These are phyloP conservation scores for Desoria tigrina DNA, from an alignment of 2,888 invertebrate genomes.

Conservation along the genomic window DNA sequence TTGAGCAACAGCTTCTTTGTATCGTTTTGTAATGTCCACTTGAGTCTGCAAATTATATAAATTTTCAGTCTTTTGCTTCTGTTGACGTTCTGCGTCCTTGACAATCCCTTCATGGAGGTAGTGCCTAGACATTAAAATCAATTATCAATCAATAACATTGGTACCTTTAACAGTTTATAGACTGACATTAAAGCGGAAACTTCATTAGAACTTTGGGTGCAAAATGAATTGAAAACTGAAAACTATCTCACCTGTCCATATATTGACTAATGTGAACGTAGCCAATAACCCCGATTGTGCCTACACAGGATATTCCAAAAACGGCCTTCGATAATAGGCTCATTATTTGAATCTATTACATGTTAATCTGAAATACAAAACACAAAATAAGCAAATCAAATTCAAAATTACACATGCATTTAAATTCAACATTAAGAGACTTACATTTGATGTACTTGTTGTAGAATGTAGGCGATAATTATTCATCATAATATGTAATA, in stretches of 20 bases:
- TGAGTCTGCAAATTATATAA: slow-evolving; percentile 31
- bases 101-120: slow-evolving; percentile 33
- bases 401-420: no score
- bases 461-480: no score
- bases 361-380: no score
- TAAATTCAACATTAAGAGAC: no score
- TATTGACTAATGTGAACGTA: slow-evolving; percentile 36
- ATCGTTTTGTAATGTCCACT: slow-evolving; percentile 33
- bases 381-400: no score
- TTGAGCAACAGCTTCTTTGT: slow-evolving; percentile 21
- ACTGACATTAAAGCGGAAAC: background rate
- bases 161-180: background rate
- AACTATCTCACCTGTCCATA: slow-evolving; percentile 30
- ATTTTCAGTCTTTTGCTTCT: slow-evolving; percentile 29
- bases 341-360: slow-evolving; percentile 12
- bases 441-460: no score
- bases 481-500: no score
- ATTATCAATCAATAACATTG: background rate
- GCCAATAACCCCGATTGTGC: slow-evolving; percentile 26
- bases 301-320: slow-evolving; percentile 26
- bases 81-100: slow-evolving; percentile 28
- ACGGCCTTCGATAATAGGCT: slow-evolving; percentile 32
- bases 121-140: slow-evolving; percentile 16
- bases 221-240: background rate
- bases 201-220: background rate